Percentiles rank a stretch among this genome's conserved stretches.
Conservation (phyloP, 2,797 vertebrate species). For the Amblyraja radiata region DNA sequence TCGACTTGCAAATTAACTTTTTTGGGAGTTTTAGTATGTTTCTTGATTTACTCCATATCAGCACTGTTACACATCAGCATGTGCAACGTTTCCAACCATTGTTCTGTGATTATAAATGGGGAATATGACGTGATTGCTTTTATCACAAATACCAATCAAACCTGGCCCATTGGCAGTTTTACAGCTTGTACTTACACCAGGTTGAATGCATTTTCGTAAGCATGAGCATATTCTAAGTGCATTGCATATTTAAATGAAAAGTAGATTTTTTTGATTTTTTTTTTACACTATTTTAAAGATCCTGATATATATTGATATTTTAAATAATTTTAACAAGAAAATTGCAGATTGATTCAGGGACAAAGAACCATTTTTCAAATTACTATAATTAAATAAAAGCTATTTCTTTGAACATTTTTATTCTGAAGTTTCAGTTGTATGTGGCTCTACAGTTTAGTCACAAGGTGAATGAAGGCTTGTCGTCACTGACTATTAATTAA, state of each 20-base stretch:
- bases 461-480: background rate
- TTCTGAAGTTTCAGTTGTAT: background rate
- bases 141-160: conserved; percentile 41
- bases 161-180: conserved; percentile 40
- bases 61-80: conserved; percentile 16
- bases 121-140: conserved; percentile 43
- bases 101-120: background rate
- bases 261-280: conserved; percentile 5
- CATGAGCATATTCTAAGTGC: conserved; percentile 38
- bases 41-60: too few species aligned
- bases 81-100: conserved; percentile 49
- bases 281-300: background rate
- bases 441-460: background rate
- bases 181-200: conserved; percentile 42
- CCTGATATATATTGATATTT: background rate
- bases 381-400: background rate
- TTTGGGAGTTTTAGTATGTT: too few species aligned
- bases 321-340: background rate
- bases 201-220: conserved; percentile 39
- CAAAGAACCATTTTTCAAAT: background rate
- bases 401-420: background rate
- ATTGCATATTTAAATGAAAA: conserved; percentile 31
- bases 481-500: background rate
- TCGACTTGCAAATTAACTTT: too few species aligned
- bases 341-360: background rate